phyloP scores from a whole-genome alignment of 2,113 vertebrate species.

The Tylochromis polylepis region DNA sequence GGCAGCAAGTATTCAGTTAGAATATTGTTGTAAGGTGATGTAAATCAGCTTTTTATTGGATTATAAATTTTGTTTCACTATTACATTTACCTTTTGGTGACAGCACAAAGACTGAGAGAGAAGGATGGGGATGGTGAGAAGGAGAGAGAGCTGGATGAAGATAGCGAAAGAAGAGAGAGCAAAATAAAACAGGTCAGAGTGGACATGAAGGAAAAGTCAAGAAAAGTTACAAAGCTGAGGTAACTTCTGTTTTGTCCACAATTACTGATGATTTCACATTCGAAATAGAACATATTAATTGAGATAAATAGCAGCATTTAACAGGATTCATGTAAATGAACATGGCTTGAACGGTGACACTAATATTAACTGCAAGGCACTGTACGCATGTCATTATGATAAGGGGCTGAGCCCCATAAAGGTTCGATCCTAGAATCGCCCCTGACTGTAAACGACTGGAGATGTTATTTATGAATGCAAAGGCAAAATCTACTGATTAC shows the following conservation, averaged over 20 bases:
- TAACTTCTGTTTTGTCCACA: background rate
- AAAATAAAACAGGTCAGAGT: background rate
- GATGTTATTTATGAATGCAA: rapidly evolving
- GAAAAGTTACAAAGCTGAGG: background rate
- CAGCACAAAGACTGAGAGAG: background rate
- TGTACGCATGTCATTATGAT: background rate
- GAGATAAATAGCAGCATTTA: background rate
- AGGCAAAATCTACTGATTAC: background rate
- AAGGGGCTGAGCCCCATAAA: rapidly evolving
- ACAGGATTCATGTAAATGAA: rapidly evolving
- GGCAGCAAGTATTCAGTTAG: background rate
- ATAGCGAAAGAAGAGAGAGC: background rate
- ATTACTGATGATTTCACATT: background rate
- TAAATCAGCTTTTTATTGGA: background rate
- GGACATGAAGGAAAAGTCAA: background rate
- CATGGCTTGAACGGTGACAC: background rate
- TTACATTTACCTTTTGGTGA: background rate
- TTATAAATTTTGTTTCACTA: background rate
- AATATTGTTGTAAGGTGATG: rapidly evolving
- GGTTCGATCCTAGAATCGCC: too few species aligned
- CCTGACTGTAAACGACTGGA: background rate
- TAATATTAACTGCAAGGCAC: rapidly evolving
- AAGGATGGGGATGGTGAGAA: background rate
- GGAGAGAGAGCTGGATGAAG: background rate
- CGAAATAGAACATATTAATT: background rate